Conservation (phyloP, 2,113 vertebrate genomes). For the Nycticryphes semicollaris region DNA sequence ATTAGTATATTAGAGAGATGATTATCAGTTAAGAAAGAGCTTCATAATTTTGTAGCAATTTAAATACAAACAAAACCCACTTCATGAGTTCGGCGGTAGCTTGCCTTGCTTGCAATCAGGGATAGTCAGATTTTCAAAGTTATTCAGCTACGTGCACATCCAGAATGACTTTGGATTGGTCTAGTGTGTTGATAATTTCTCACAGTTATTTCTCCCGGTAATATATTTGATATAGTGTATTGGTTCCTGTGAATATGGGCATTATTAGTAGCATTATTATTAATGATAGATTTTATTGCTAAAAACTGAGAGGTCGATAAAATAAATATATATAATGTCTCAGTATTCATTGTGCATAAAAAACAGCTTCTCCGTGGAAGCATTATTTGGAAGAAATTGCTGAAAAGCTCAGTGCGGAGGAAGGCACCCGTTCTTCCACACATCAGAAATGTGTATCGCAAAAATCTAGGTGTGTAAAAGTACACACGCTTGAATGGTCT, state of each 20-base stretch:
- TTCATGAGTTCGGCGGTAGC: background rate
- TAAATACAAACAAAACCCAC: background rate
- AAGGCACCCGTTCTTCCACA: background rate
- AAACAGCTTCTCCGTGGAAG: background rate
- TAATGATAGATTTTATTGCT: background rate
- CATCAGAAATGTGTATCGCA: background rate
- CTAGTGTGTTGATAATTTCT: background rate
- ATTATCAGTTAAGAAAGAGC: slow-evolving; percentile 28
- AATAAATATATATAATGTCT: background rate
- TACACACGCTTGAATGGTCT: background rate
- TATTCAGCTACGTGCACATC: background rate
- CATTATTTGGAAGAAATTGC: background rate
- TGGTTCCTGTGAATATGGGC: background rate
- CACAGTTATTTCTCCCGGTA: background rate
- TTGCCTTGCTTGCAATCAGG: background rate
- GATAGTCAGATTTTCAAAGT: background rate
- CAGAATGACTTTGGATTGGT: background rate
- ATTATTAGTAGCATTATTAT: background rate
- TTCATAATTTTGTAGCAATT: background rate
- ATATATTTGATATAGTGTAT: background rate
- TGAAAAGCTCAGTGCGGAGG: background rate
- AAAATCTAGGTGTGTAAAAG: background rate
- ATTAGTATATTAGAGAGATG: slow-evolving; percentile 49
- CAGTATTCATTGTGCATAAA: background rate
- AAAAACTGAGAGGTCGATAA: background rate